These are phyloP conservation scores for Dysidea cf. avara DNA, from an alignment of 37 sponge, comb jelly and placozoan species.

Conservation along the genomic window DNA sequence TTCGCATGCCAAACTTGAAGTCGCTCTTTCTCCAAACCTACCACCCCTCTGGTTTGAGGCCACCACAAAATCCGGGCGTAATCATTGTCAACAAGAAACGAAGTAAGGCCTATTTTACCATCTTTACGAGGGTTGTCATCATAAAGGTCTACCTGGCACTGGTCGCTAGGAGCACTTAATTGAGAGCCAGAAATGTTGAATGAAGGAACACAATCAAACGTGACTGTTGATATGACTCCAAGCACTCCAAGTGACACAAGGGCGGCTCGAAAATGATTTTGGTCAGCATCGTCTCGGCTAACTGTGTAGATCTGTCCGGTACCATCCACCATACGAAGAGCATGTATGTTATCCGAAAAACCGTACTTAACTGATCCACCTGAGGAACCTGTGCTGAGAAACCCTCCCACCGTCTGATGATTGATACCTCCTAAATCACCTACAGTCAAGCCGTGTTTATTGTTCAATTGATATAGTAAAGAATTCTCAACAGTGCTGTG, in stretches of 20 bases:
- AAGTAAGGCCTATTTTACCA: background rate
- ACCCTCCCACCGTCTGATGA: slow-evolving; percentile 17
- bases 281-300: background rate
- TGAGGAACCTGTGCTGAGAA: slow-evolving; percentile 21
- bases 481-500: slow-evolving; percentile 22
- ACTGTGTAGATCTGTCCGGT: slow-evolving; percentile 19
- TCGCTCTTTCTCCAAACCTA: slow-evolving; percentile 1
- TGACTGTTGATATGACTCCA: background rate
- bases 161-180: background rate
- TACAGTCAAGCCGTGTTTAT: background rate
- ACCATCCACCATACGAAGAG: slow-evolving; percentile 17
- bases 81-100: background rate
- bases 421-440: slow-evolving; percentile 16
- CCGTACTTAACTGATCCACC: slow-evolving; percentile 24
- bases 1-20: slow-evolving; percentile 14
- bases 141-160: background rate
- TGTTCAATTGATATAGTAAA: slow-evolving; percentile 1
- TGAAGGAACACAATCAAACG: background rate
- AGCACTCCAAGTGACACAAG: slow-evolving; percentile 5
- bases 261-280: background rate
- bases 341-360: slow-evolving; percentile 11
- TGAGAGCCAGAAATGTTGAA: slow-evolving; percentile 6
- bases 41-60: background rate
- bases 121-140: background rate
- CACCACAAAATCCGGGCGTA: slow-evolving; percentile 8